Conservation (phyloP, 2,113 vertebrate species). For the Prolemur simus region DNA sequence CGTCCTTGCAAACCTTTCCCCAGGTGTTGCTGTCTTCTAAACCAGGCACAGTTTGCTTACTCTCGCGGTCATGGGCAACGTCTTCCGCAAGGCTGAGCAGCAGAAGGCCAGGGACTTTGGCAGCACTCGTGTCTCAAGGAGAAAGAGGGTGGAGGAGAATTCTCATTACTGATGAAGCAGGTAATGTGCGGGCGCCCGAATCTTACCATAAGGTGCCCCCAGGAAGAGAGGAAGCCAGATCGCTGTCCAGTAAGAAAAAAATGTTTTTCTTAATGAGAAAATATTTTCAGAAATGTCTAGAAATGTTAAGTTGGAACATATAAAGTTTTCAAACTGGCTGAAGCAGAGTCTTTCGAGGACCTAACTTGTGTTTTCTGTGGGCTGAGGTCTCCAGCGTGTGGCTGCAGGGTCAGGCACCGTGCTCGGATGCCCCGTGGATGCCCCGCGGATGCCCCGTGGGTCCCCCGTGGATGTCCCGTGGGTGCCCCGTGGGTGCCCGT, state of each 20-base stretch:
- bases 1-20: not conserved
- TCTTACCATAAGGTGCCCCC: fast-evolving
- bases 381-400: fast-evolving
- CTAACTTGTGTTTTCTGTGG: not conserved
- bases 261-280: not conserved
- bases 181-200: fast-evolving
- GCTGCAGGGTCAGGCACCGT: fast-evolving
- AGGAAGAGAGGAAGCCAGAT: not conserved
- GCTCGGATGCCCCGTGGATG: no score
- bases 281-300: not conserved
- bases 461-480: no score
- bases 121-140: fast-evolving
- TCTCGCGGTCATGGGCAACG: fast-evolving
- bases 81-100: not conserved
- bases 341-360: not conserved
- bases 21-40: not conserved
- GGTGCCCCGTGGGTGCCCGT: no score
- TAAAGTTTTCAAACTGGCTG: not conserved
- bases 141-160: not conserved
- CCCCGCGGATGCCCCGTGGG: no score
- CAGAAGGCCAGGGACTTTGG: fast-evolving
- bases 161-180: fast-evolving
- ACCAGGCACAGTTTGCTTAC: not conserved
- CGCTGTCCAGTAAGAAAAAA: not conserved
- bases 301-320: not conserved